phyloP scores from a whole-genome alignment of 2,113 vertebrate genomes.

The Tragelaphus imberbis region DNA sequence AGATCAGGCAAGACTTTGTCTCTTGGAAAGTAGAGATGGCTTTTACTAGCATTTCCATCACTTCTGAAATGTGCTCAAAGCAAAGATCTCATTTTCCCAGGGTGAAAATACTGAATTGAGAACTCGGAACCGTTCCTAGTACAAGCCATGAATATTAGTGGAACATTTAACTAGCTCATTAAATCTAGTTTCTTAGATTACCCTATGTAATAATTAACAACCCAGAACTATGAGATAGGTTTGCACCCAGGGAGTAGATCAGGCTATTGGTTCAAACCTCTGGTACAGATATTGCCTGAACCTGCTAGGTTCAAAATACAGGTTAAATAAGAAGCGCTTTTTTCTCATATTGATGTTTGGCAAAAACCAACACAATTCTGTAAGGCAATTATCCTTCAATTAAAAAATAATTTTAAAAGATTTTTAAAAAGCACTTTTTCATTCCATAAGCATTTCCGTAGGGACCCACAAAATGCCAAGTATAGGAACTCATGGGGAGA shows the following conservation, averaged over 20 bases:
- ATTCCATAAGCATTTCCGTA: not conserved
- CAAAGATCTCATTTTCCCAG: not conserved
- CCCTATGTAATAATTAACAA: constrained; percentile 51
- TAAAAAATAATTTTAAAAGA: not conserved
- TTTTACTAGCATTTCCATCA: not conserved
- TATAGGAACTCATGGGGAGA: not conserved
- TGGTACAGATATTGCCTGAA: not conserved
- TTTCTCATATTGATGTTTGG: not conserved
- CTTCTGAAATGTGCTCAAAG: not conserved
- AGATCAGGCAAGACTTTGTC: not conserved
- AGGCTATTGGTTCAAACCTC: not conserved
- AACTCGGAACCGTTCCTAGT: not conserved
- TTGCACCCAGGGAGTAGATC: not conserved
- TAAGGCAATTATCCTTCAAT: not conserved
- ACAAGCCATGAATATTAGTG: not conserved
- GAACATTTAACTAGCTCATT: not conserved
- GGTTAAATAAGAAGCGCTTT: not conserved
- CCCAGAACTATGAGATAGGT: not conserved
- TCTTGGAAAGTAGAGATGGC: not conserved
- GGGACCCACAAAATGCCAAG: not conserved
- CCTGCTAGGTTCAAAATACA: not conserved
- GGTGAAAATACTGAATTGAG: not conserved
- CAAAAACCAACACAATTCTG: not conserved
- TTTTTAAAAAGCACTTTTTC: not conserved
- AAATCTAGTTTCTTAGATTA: not conserved